Evolutionary conservation across 53 echinoderm and acorn worm species (phyloP), one percentile per base, ranked within the genome.

Genomic region (Holothuria leucospilota): DNA sequence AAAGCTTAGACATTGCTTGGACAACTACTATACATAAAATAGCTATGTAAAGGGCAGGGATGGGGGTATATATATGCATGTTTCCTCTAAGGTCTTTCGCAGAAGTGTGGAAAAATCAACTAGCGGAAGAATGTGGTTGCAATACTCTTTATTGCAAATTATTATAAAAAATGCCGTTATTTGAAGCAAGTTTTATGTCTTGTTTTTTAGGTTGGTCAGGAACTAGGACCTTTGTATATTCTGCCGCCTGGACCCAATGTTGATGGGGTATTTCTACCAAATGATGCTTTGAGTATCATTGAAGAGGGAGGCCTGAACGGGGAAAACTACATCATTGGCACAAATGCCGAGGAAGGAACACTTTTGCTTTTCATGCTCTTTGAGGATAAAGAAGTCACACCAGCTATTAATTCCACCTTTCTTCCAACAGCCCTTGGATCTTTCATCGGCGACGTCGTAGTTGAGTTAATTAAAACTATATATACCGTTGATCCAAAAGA

Each of bases 331-430:
- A 85, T 90, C 18, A 59, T 90, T 20, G 90, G 90, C 6, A 86
- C 90, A 8, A 90, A 86, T 66, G 72, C 15, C 21, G 90, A 90
- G 26, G 90, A 90, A 64, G 90, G 90, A 6, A 90, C 80, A 51
- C 59, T 90, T 62, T 86, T 21, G n/a, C 42, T 90, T 53, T 69
- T 59, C 81, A 21, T 25, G 42, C 51, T 86, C 18, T 86, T 81
- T 51, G 81, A 78, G 0, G 71, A 90, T 59, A 79, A 79, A 20
- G 79, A 79, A 59, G 79, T 60, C 13, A 29, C 13, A 79, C 79
- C 79, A 27, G 79, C 59, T 4, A 56, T 79, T 18, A 79, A 79
- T 60, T 27, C 79, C 13, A 29, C 79, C 4, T 28, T 29, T 8
- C 53, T 79, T 59, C 58, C 34, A 23, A 29, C 79, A 4, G 39